These are phyloP conservation scores for Saccostrea glomerata DNA, from an alignment of 1,140 invertebrate genomes.

Conservation along the genomic window DNA sequence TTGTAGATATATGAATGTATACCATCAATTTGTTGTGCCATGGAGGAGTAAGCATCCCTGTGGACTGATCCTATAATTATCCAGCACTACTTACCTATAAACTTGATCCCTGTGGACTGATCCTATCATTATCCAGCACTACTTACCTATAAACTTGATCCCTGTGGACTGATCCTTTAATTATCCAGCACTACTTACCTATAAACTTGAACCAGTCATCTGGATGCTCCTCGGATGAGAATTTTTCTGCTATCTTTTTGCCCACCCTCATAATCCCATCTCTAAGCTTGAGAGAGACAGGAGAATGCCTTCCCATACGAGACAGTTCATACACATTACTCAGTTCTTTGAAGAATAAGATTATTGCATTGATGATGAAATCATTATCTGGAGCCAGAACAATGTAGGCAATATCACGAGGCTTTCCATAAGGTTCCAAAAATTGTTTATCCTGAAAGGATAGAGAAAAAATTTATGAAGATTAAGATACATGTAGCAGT, in stretches of 20 bases:
- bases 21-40: too few species aligned
- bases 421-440: slow-evolving; percentile 95
- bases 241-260: slow-evolving; percentile 83
- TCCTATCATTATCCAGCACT: too few species aligned
- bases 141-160: too few species aligned
- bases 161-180: too few species aligned
- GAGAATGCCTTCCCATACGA: slow-evolving; percentile 92
- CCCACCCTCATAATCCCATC: slow-evolving; percentile 95
- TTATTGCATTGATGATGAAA: slow-evolving; percentile 87
- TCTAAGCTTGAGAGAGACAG: slow-evolving; percentile 88
- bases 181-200: slow-evolving; percentile 62
- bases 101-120: too few species aligned
- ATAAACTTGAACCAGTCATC: slow-evolving; percentile 94
- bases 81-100: too few species aligned
- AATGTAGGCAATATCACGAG: slow-evolving; percentile 95
- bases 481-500: too few species aligned
- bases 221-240: slow-evolving; percentile 84
- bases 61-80: too few species aligned
- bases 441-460: slow-evolving; percentile 88
- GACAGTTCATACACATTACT: slow-evolving; percentile 95
- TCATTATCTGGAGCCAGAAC: slow-evolving; percentile 96
- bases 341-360: slow-evolving; percentile 94
- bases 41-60: too few species aligned
- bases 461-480: not conserved
- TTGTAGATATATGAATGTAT: too few species aligned